Conservation (phyloP, 2,113 vertebrate genomes). For the Ictidomys tridecemlineatus region DNA sequence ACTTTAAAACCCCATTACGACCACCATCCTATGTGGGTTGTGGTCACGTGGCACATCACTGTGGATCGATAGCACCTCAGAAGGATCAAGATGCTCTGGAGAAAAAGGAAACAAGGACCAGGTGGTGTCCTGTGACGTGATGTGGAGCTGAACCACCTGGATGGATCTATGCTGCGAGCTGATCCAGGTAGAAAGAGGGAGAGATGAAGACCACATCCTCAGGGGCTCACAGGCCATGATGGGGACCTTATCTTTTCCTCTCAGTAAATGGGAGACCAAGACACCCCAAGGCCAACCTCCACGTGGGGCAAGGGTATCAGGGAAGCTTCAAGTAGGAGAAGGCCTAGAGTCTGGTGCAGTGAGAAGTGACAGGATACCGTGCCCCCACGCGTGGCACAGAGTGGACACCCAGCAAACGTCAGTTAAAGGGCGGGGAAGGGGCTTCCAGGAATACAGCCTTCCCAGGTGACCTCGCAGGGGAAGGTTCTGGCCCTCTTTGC, state of each 20-base stretch:
- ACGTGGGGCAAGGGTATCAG: too few species aligned
- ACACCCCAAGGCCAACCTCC: neutral
- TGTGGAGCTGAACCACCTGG: neutral
- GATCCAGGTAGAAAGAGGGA: neutral
- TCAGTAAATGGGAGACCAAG: neutral
- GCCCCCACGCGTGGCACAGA: neutral
- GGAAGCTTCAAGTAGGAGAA: neutral
- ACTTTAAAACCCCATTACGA: neutral
- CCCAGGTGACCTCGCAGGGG: neutral
- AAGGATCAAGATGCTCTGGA: neutral
- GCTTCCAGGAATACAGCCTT: neutral
- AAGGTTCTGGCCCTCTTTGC: neutral
- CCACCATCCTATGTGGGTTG: too few species aligned
- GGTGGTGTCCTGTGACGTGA: neutral
- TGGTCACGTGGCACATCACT: neutral
- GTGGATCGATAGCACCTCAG: neutral
- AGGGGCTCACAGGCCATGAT: neutral
- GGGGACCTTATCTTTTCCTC: neutral
- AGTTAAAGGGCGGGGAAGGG: neutral
- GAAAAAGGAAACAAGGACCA: neutral
- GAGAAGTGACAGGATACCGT: neutral
- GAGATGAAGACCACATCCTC: neutral
- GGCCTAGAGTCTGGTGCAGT: neutral
- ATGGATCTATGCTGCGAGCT: fast-evolving
- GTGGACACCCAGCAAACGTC: neutral